Base-by-base conservation (phyloP, 1,140 invertebrate genomes). In the Battus philenor region DNA sequence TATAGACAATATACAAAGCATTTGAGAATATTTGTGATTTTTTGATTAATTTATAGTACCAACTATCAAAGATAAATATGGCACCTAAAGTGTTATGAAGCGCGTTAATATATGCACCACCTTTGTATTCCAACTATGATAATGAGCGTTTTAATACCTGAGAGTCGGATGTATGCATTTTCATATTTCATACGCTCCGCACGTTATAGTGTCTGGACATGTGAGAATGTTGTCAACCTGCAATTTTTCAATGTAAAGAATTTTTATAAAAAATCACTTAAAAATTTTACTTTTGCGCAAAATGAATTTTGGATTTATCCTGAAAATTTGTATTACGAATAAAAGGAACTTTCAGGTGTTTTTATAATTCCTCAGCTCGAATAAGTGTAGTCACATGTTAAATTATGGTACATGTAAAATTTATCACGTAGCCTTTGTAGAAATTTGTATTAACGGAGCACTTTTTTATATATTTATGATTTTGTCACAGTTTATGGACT, bases 121-220 rank as follows among this genome's bases (percentile, higher is more conserved):
- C 9, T 20, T 36, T 36, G 22, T 36, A 50, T 33, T 32, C 48
- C 10, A 38, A 9, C 36, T 30, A 46, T 50, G 50, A 38, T 59
- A 56, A 57, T 57, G 46, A 56, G 56, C 44, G 47, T 51, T 54
- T 18, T 43, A 51, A 44, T 58, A 38, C 51, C 36, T 10, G 50
- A 45, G 30, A 47, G 24, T 29, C 52, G 53, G 53, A 56, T 56
- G 53, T 58, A 47, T 32, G 47, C 39, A 39, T 46, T 20, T 39
- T 29, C 44, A 29, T 47, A 57, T 52, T 34, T 26, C 32, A 47
- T 44, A 20, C 18, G 52, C 50, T 41, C 49, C 29, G 2, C 30
- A 18, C 17, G 17, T 34, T 34, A 34, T 34, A 17, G 15, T 6
- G 2, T 4, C 16, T 10, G 9, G 32, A 34, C 32, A 34, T 20